Conservation (phyloP, 2,888 invertebrate species). For the Nymphalis polychloros region DNA sequence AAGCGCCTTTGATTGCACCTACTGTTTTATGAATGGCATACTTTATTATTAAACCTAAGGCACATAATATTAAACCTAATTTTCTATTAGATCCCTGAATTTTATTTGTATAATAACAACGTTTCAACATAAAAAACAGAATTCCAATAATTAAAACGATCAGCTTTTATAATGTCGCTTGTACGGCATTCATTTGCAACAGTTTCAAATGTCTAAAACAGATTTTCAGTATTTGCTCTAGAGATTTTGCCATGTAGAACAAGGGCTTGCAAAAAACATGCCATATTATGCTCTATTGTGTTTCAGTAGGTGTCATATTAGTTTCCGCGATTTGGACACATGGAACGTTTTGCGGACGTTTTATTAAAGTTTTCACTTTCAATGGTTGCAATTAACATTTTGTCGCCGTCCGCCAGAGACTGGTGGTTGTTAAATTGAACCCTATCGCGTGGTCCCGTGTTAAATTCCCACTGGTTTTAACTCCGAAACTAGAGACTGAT, state of each 20-base stretch:
- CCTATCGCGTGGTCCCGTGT: conserved; percentile 43
- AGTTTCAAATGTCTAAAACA: conserved; percentile 29
- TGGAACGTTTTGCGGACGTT: conserved; percentile 28
- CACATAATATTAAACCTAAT: not conserved
- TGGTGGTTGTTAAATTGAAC: conserved; percentile 46
- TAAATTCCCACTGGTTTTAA: conserved; percentile 45
- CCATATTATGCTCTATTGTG: conserved; percentile 21
- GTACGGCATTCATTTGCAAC: conserved; percentile 15
- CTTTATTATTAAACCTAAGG: not conserved
- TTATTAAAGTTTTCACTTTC: conserved; percentile 45
- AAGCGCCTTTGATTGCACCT: conserved; percentile 8
- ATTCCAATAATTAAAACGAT: conserved; percentile 15
- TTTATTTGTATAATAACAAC: conserved; percentile 5
- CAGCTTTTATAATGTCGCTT: conserved; percentile 8
- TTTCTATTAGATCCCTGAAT: not conserved
- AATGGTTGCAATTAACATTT: conserved; percentile 49
- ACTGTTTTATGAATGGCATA: conserved; percentile 1
- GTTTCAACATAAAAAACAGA: conserved; percentile 6
- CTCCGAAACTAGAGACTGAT: conserved; percentile 44
- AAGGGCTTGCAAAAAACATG: conserved; percentile 20
- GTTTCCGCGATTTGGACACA: conserved; percentile 17
- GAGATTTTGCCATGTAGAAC: conserved; percentile 18
- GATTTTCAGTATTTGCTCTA: conserved; percentile 31
- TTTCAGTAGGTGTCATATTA: conserved; percentile 24
- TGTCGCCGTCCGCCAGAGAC: conserved; percentile 44